phyloP scores from a whole-genome alignment of 2,888 invertebrate species.

The Aphodius granarius region DNA sequence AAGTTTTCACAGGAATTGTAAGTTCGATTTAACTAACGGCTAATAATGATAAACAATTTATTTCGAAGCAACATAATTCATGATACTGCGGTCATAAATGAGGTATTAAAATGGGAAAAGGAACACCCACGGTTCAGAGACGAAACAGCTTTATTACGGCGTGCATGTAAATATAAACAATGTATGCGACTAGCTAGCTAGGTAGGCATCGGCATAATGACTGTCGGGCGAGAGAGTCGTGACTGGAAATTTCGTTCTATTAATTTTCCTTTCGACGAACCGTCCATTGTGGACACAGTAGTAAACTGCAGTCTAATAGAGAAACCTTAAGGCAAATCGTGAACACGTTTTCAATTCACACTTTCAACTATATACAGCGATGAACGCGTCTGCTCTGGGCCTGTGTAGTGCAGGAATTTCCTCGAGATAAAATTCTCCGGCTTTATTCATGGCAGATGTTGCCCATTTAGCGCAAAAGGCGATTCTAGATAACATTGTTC shows the following conservation, averaged over 20 bases:
- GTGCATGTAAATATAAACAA: constrained; percentile 1
- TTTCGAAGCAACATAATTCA: too few relatives aligned
- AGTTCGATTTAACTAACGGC: too few relatives aligned
- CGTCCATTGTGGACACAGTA: neutral
- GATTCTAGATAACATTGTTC: neutral
- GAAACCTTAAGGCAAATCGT: neutral
- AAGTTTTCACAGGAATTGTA: too few relatives aligned
- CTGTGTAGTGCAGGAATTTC: neutral
- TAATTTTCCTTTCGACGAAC: constrained; percentile 10
- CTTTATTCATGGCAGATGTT: neutral
- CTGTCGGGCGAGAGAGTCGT: constrained; percentile 5
- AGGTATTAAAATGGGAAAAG: neutral
- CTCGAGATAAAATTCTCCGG: neutral
- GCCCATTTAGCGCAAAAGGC: neutral
- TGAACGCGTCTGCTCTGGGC: too few relatives aligned
- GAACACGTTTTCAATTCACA: neutral
- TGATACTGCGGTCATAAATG: neutral
- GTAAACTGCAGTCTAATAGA: neutral
- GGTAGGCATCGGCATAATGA: constrained; percentile 4
- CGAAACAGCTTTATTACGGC: neutral
- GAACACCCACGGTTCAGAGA: neutral
- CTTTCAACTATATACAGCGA: neutral
- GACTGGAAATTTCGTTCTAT: constrained; percentile 9
- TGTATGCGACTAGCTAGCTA: neutral
- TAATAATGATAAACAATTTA: too few relatives aligned